phyloP scores from a whole-genome alignment of 2,888 invertebrate species.

The Dynastes tityus region DNA sequence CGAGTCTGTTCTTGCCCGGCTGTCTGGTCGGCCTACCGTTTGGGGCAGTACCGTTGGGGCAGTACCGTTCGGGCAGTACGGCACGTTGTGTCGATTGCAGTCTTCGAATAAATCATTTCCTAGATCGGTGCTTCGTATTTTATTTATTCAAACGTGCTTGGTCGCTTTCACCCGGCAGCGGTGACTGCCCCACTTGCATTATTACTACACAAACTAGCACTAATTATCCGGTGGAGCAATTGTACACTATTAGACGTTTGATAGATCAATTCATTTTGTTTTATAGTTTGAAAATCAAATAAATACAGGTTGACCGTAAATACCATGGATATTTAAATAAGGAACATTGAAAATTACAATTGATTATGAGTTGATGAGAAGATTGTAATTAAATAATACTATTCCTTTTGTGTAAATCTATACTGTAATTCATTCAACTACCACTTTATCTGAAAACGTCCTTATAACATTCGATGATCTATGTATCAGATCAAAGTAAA shows the following conservation, averaged over 20 bases:
- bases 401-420: too few relatives aligned
- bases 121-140: conserved; percentile 45
- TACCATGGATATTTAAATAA: too few relatives aligned
- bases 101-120: conserved; percentile 59
- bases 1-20: conserved; percentile 38
- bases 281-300: too few relatives aligned
- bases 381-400: too few relatives aligned
- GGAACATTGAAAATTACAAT: too few relatives aligned
- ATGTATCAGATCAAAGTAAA: too few relatives aligned
- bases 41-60: neutral
- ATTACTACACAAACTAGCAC: conserved; percentile 26
- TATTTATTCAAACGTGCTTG: conserved; percentile 50
- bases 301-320: too few relatives aligned
- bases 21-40: conserved; percentile 7
- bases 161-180: conserved; percentile 18
- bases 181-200: conserved; percentile 39
- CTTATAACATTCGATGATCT: too few relatives aligned
- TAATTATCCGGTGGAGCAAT: conserved; percentile 13
- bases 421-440: too few relatives aligned
- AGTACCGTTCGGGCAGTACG: conserved; percentile 45
- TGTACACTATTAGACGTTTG: neutral
- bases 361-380: too few relatives aligned
- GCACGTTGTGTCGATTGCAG: conserved; percentile 57
- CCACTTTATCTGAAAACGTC: too few relatives aligned
- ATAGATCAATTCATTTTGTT: too few relatives aligned